Conservation (phyloP, 2,113 vertebrate species). For the Sprattus sprattus region DNA sequence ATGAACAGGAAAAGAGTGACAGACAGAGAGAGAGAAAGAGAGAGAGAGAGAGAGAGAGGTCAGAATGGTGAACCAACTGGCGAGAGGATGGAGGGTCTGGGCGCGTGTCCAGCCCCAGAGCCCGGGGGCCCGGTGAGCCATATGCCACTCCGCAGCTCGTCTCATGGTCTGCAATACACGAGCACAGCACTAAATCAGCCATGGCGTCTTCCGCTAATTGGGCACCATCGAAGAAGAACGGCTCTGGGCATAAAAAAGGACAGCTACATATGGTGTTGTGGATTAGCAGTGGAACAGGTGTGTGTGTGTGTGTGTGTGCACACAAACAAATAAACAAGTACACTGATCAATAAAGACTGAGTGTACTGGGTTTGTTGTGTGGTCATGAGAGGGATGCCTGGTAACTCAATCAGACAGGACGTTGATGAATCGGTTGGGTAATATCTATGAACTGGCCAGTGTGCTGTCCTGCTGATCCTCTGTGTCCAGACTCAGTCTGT, state of each 20-base stretch:
- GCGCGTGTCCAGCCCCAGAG: neutral
- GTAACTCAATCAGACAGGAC: neutral
- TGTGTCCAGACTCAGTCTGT: neutral
- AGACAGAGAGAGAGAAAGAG: neutral
- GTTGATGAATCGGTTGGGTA: slow-evolving; percentile 11
- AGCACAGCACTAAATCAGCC: neutral
- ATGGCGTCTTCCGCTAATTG: neutral
- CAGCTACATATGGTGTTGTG: neutral
- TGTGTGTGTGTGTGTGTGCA: neutral
- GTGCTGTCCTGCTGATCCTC: neutral
- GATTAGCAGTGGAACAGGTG: neutral
- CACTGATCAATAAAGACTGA: neutral
- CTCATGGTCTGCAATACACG: neutral
- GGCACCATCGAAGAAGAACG: neutral
- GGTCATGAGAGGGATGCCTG: neutral
- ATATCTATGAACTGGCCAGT: neutral
- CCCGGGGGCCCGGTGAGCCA: neutral
- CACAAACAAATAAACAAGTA: neutral
- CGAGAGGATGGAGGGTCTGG: neutral
- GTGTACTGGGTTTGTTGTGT: neutral
- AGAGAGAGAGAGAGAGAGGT: neutral
- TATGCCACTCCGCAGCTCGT: neutral
- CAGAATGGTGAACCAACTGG: neutral
- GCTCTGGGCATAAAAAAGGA: neutral
- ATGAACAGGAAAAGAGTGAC: neutral